Base-by-base conservation (phyloP, 2,797 vertebrate genomes). In the Eleutherodactylus coqui region DNA sequence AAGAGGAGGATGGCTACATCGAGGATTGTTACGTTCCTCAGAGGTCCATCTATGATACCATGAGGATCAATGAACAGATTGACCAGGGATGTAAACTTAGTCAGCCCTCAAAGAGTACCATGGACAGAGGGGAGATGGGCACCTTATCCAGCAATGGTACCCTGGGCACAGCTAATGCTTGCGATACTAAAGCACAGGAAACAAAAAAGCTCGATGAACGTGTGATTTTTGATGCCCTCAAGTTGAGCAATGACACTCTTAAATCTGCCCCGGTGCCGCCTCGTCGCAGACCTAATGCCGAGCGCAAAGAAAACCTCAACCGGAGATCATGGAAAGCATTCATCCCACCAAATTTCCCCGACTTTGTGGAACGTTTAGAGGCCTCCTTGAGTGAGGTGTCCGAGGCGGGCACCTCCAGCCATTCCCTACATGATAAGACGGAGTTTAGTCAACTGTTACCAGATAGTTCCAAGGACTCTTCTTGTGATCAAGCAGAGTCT, bases 1-100 rank as follows among this genome's bases (percentile, higher is more conserved):
- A 99, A 29, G 98, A 99, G 75, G 98, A 99, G 75, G 98, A 99
- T 86, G 97, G 97, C 0, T 99, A 99, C 91, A 99, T 99, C 82
- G 98, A 99, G 90, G 98, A 99, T 88, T 99, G 98, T 91, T 99
- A 99, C 69, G 97, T 99, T 85, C 98, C 98, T 21, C 98, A 99
- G 92, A 91, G 98, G 55, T 99, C 98, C 32, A 99, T 99, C 73
- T 99, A 99, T 24, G 98, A 99, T 89, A 99, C 98, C 0, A 99
- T 99, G 98, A 95, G 98, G 76, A 99, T 99, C 89, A 99, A 99
- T 60, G 98, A 99, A 91, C 98, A 99, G 90, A 99, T 99, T 82
- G 98, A 99, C 91, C 97, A 98, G 91, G 98, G 98, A 64, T 93
- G 96, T 77, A 99, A 98, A 92, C 94, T 97, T 84, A 96, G 94